phyloP scores from a whole-genome alignment of 2,888 invertebrate genomes.

The Diaprepes abbreviatus region DNA sequence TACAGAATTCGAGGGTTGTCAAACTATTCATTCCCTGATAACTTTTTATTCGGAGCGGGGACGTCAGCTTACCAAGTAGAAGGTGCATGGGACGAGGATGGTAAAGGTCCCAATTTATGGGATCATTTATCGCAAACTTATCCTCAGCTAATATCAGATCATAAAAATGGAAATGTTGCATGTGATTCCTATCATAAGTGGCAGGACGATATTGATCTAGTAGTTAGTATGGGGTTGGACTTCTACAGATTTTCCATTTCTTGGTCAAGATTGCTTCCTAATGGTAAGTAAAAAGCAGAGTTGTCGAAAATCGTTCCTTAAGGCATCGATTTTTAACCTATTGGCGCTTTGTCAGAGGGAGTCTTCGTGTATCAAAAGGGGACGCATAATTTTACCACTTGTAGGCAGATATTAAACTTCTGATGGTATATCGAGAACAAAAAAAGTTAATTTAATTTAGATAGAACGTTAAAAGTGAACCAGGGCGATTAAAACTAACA shows the following conservation, averaged over 20 bases:
- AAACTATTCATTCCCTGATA: constrained; percentile 2
- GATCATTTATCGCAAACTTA: constrained; percentile 16
- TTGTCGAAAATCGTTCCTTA: no score
- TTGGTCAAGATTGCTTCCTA: constrained; percentile 68
- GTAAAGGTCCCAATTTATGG: constrained; percentile 44
- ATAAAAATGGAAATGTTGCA: constrained; percentile 73
- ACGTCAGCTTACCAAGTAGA: constrained; percentile 22
- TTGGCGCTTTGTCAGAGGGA: no score
- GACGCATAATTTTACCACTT: no score
- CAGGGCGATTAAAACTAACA: no score
- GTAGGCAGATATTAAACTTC: no score
- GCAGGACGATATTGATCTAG: constrained; percentile 74
- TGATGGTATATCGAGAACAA: no score
- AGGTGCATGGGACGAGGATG: constrained; percentile 41
- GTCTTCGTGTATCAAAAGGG: no score
- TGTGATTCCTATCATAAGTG: constrained; percentile 78
- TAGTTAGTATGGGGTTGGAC: constrained; percentile 74
- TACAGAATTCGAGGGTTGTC: background rate
- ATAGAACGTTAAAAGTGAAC: no score
- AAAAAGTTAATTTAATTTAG: no score
- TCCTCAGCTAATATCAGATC: constrained; percentile 3
- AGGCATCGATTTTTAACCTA: no score
- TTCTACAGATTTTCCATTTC: constrained; percentile 52
- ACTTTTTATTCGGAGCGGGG: constrained; percentile 21
- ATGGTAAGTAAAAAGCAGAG: no score